These are phyloP conservation scores for Chrysolina oricalcia DNA, from an alignment of 2,888 invertebrate species.

Conservation along the genomic window DNA sequence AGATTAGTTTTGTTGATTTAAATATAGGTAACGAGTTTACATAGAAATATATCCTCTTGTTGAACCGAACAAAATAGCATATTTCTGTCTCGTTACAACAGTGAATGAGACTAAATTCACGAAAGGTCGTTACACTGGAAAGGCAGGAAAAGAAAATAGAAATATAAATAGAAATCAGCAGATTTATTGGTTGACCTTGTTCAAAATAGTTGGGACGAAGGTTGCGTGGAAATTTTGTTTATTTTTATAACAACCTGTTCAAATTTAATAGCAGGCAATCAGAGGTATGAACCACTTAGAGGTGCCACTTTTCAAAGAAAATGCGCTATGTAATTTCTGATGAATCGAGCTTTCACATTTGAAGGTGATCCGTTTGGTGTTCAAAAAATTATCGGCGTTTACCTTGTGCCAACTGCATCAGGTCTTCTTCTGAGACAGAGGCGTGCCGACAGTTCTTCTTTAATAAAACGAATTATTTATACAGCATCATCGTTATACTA, in stretches of 20 bases:
- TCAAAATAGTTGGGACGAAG: slow-evolving; percentile 22
- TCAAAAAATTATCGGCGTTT: slow-evolving; percentile 21
- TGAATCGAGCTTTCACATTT: slow-evolving; percentile 17
- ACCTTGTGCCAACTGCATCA: slow-evolving; percentile 13
- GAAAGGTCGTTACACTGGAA: slow-evolving; percentile 18
- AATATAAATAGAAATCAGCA: slow-evolving; percentile 19
- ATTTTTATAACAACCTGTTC: slow-evolving; percentile 23
- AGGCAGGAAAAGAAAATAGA: slow-evolving; percentile 11
- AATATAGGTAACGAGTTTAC: too few relatives aligned
- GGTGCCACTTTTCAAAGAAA: slow-evolving; percentile 21
- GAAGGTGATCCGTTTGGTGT: slow-evolving; percentile 20
- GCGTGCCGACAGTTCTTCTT: not conserved
- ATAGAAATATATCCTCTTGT: not conserved
- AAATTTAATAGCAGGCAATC: slow-evolving; percentile 17
- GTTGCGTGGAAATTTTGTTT: slow-evolving; percentile 23
- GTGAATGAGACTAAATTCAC: slow-evolving; percentile 10
- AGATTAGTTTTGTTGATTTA: too few relatives aligned
- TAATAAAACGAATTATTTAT: not conserved
- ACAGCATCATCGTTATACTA: not conserved
- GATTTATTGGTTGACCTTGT: slow-evolving; percentile 24
- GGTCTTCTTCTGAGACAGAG: not conserved
- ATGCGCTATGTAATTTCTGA: slow-evolving; percentile 17
- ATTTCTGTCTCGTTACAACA: slow-evolving; percentile 7
- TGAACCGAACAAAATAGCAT: not conserved
- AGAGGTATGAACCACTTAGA: slow-evolving; percentile 3